Evolutionary conservation across 2,888 invertebrate species (phyloP).

Genomic region (Ectobius pallidus): DNA sequence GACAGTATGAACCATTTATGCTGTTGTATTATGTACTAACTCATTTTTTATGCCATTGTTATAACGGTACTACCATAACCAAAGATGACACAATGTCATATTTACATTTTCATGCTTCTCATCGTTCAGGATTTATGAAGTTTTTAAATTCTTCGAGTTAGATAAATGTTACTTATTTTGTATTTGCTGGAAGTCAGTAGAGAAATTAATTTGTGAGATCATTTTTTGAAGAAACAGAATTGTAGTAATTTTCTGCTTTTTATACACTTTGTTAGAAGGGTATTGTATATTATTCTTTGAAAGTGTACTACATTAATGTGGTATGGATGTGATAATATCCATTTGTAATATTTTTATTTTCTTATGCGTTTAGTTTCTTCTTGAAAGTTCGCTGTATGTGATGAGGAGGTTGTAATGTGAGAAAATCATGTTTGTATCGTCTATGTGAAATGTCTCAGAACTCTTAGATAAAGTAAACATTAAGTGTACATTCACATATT

Average conservation of each 20-base stretch:
- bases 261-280: background rate
- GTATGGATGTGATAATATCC: background rate
- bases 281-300: background rate
- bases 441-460: no score
- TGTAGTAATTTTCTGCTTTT: background rate
- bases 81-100: background rate
- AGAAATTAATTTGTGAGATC: no score
- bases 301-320: background rate
- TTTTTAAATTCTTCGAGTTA: background rate
- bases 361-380: background rate
- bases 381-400: no score
- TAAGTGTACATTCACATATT: no score
- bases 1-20: background rate
- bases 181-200: no score
- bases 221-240: no score
- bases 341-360: background rate
- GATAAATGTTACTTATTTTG: background rate
- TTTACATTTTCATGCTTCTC: background rate
- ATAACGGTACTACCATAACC: background rate
- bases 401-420: no score
- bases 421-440: no score
- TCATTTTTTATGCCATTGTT: background rate
- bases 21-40: background rate
- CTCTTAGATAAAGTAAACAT: no score
- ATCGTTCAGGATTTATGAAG: background rate